Conservation (phyloP, 2,888 invertebrate species). For the Chalcis sispes region DNA sequence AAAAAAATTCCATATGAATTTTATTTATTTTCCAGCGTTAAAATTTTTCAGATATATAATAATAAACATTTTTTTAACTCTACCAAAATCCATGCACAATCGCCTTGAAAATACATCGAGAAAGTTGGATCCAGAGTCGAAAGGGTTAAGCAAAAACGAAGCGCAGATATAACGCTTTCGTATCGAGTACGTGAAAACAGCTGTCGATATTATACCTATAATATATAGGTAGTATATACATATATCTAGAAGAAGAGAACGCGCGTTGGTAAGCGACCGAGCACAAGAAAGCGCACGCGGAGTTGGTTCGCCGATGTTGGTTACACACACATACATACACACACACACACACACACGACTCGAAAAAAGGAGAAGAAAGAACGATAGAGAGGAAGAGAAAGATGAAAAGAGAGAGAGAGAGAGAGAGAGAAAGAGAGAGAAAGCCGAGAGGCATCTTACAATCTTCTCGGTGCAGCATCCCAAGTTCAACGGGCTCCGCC, state of each 20-base stretch:
- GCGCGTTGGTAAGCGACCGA: too few species aligned
- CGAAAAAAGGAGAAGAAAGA: too few species aligned
- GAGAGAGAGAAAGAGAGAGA: slow-evolving; percentile 7
- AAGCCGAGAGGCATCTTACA: slow-evolving; percentile 59
- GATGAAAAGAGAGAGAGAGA: slow-evolving; percentile 12
- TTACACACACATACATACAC: too few species aligned
- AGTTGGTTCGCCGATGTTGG: too few species aligned
- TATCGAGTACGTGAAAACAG: slow-evolving; percentile 6
- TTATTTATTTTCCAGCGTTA: too few species aligned
- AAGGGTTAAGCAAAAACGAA: neutral
- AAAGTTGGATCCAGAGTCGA: neutral
- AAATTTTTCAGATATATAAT: too few species aligned
- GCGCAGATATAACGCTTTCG: neutral
- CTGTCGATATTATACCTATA: neutral
- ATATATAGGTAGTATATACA: too few species aligned
- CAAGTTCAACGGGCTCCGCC: slow-evolving; percentile 70
- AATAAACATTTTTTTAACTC: too few species aligned
- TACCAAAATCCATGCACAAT: neutral
- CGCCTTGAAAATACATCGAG: neutral
- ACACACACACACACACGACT: too few species aligned
- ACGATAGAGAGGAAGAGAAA: neutral
- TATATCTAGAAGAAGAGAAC: too few species aligned
- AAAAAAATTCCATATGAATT: neutral
- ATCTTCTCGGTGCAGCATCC: slow-evolving; percentile 67
- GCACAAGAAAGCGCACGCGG: neutral